Evolutionary conservation across 1,140 invertebrate genomes (phyloP).

Genomic region (Neodiprion pinetum): DNA sequence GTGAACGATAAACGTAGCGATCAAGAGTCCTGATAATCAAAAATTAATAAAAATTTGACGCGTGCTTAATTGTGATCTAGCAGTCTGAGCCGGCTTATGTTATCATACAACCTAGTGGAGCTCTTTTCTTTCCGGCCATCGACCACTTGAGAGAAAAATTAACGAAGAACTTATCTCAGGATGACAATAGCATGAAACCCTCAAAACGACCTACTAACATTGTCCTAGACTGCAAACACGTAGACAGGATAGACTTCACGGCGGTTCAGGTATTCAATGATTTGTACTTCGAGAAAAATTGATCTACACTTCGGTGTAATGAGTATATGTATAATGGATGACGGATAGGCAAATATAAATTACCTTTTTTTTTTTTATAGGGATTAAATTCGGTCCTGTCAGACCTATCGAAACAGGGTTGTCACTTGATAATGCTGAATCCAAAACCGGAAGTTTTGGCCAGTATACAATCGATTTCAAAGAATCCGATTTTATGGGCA

Average conservation of each 20-base stretch:
- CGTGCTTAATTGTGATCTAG: constrained; percentile 33
- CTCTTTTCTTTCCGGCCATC: constrained; percentile 63
- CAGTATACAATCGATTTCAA: constrained; percentile 37
- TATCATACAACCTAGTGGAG: constrained; percentile 59
- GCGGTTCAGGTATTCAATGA: constrained; percentile 53
- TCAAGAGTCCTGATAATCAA: no score
- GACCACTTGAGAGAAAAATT: constrained; percentile 60
- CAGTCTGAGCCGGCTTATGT: constrained; percentile 42
- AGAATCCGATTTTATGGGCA: constrained; percentile 32
- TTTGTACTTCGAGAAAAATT: constrained; percentile 17
- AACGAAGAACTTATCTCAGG: constrained; percentile 40
- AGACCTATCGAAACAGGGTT: constrained; percentile 40
- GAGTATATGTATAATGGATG: constrained; percentile 12
- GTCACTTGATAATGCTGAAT: constrained; percentile 38
- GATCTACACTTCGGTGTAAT: constrained; percentile 10
- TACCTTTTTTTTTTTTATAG: constrained; percentile 32
- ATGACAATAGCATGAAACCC: constrained; percentile 26
- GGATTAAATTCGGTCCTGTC: constrained; percentile 37
- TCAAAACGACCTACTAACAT: constrained; percentile 38
- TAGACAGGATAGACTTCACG: constrained; percentile 61
- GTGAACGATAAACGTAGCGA: constrained; percentile 28
- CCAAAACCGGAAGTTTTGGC: constrained; percentile 30
- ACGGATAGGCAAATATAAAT: constrained; percentile 16
- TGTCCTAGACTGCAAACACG: constrained; percentile 59
- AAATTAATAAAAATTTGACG: constrained; percentile 12